Evolutionary conservation across 1,140 invertebrate species (phyloP), one percentile per base, ranked within the genome.

Genomic region (Trachymyrmex septentrionalis): DNA sequence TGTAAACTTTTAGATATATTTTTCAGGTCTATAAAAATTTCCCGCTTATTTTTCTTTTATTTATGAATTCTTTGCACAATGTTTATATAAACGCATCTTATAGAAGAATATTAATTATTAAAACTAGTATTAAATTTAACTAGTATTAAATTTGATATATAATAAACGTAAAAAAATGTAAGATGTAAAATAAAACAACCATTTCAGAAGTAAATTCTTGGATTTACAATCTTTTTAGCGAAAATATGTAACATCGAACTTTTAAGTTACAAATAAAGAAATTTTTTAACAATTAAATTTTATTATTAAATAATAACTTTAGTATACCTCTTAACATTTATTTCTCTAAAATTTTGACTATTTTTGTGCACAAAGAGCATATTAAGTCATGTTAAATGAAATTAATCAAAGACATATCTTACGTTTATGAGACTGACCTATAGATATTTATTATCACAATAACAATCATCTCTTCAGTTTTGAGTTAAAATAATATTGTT

Each of bases 371-470:
- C 2, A 0, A n/a, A 73, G 55, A 21, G 2, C 55, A 12, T 50
- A n/a, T 55, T 73, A 73, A 55, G 2, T 53, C 16, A 5, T 34
- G 14, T 14, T 57, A 21, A 38, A 55, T 38, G 12, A 75, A 59
- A 59, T 57, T 21, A 34, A 14, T 27, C 7, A 55, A 30, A 30
- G 10, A 57, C 34, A 57, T 55, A 21, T 55, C 2, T 72, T 67
- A 44, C 3, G 12, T 24, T 67, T 10, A 14, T 44, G 30, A 53
- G 14, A 10, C 2, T 66, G 9, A n/a, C 44, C 21, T 24, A 12
- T 34, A 34, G 30, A 34, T 44, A 71, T 71, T 44, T 30, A 72
- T 72, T 72, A 72, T 30, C 30, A 55, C 2, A 2, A 73, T 57
- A 57, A 73, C 24, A 4, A 59, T 59, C 12, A 24, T 38, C 2